Percentiles rank a stretch among this genome's conserved stretches.
phyloP scores from a whole-genome alignment of 2,797 vertebrate genomes.

The Pygocentrus nattereri region DNA sequence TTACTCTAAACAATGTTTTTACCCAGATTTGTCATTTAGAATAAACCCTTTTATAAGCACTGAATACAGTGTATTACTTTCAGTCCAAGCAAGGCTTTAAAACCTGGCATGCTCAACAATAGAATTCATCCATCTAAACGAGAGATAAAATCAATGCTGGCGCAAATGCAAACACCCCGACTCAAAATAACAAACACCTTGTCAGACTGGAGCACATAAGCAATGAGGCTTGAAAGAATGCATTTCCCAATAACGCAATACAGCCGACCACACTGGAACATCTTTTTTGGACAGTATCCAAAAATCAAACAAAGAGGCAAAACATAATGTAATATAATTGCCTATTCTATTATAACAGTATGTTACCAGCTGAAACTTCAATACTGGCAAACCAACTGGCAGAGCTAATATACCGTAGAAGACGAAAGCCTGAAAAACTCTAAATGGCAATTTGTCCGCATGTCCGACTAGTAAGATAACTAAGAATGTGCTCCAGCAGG shows the following conservation, averaged over 20 bases:
- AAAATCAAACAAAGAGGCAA: background rate
- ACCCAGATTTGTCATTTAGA: background rate
- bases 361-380: background rate
- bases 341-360: background rate
- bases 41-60: background rate
- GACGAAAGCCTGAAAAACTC: no score
- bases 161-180: background rate
- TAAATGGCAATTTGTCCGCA: no score
- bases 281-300: background rate
- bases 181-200: background rate
- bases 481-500: no score
- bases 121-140: background rate
- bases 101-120: background rate
- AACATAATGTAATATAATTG: background rate
- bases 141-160: background rate
- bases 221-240: background rate
- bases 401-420: no score
- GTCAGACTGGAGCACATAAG: background rate
- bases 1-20: no score
- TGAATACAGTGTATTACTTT: background rate
- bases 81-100: constrained; percentile 5
- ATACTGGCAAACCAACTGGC: background rate
- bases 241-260: background rate
- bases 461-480: no score
- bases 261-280: background rate